Percentiles rank a stretch among this genome's conserved stretches.
Evolutionary conservation across 2,113 vertebrate genomes (phyloP).

Genomic region (Barbus barbus): DNA sequence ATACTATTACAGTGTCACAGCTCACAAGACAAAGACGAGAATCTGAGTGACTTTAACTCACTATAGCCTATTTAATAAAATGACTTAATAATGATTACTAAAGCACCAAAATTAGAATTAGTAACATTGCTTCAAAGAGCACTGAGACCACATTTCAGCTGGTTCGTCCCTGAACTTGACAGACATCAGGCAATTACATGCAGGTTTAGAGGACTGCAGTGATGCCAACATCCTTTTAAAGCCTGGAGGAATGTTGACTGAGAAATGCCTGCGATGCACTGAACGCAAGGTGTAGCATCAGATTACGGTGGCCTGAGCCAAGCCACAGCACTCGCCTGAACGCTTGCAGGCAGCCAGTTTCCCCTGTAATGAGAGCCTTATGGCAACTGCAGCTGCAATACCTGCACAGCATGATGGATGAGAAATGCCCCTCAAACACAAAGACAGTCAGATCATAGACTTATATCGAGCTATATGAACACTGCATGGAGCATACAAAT

Average conservation of each 20-base stretch:
- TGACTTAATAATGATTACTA: neutral
- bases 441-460: neutral
- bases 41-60: neutral
- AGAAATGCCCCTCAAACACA: neutral
- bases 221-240: constrained; percentile 9
- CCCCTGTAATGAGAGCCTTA: constrained; percentile 43
- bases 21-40: neutral
- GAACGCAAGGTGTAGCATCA: constrained; percentile 37
- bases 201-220: constrained; percentile 8
- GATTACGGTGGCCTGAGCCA: constrained; percentile 25
- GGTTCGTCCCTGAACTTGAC: neutral
- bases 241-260: neutral
- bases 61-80: neutral
- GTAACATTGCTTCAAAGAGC: neutral
- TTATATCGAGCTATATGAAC: neutral
- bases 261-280: constrained; percentile 36
- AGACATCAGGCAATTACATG: neutral
- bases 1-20: neutral
- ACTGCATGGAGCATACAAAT: neutral
- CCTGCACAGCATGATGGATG: constrained; percentile 22
- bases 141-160: neutral
- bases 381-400: constrained; percentile 4
- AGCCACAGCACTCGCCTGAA: constrained; percentile 16
- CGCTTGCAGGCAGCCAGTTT: constrained; percentile 12
- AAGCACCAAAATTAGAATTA: neutral